A percentile compares a stretch with the other conserved stretches of the same genome.
These are phyloP conservation scores for Diaphora mendica DNA, from an alignment of 2,888 invertebrate genomes.

Conservation along the genomic window DNA sequence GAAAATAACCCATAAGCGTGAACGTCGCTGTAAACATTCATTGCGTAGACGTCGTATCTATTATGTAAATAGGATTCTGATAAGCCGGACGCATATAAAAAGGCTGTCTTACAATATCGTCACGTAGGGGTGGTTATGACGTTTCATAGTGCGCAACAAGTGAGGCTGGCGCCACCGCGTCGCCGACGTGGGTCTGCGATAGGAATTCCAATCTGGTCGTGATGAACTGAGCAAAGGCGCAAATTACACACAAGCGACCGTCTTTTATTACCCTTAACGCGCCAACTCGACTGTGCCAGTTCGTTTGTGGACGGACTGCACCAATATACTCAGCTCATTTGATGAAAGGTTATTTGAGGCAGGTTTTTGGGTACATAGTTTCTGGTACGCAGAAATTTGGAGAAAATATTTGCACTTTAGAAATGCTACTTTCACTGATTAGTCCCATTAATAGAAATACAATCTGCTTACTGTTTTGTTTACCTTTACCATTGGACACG, in stretches of 20 bases:
- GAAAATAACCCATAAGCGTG: background rate
- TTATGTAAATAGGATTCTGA: slow-evolving; percentile 37
- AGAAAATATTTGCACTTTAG: background rate
- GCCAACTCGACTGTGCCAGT: slow-evolving; percentile 50
- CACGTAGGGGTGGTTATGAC: slow-evolving; percentile 80
- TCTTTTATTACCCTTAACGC: slow-evolving; percentile 60
- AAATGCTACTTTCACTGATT: background rate
- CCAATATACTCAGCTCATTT: slow-evolving; percentile 24
- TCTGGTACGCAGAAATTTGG: background rate
- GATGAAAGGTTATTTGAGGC: slow-evolving; percentile 13
- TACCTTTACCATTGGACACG: no score
- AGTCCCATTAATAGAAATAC: background rate
- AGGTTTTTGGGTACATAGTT: background rate
- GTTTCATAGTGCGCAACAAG: slow-evolving; percentile 78
- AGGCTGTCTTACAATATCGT: slow-evolving; percentile 69
- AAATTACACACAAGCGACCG: slow-evolving; percentile 75
- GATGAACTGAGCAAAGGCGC: slow-evolving; percentile 78
- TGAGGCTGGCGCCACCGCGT: slow-evolving; percentile 72
- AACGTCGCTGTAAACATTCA: slow-evolving; percentile 9
- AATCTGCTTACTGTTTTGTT: background rate
- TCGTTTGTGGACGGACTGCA: slow-evolving; percentile 35
- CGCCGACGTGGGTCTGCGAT: slow-evolving; percentile 70
- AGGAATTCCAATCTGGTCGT: slow-evolving; percentile 84
- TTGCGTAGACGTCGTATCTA: slow-evolving; percentile 16
- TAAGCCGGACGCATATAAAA: slow-evolving; percentile 61